Evolutionary conservation across 2,888 invertebrate species (phyloP).

Genomic region (Actias luna): DNA sequence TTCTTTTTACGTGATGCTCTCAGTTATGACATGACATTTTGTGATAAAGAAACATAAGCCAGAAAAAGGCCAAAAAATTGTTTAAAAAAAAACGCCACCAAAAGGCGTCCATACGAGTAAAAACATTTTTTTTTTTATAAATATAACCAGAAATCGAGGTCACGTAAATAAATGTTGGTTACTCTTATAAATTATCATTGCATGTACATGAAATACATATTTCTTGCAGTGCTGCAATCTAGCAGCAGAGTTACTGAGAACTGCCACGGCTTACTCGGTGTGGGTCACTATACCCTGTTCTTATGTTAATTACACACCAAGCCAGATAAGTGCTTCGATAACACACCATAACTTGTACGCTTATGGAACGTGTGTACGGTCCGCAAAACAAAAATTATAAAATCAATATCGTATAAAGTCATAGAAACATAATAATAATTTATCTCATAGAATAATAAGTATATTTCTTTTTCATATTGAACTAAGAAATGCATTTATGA

Average conservation of each 20-base stretch:
- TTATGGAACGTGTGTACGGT: neutral
- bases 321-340: constrained; percentile 50
- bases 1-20: too few species aligned
- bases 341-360: constrained; percentile 33
- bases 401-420: neutral
- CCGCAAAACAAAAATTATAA: neutral
- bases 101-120: too few species aligned
- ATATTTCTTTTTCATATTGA: too few species aligned
- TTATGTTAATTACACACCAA: constrained; percentile 51
- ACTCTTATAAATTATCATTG: constrained; percentile 39
- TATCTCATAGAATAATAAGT: too few species aligned
- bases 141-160: constrained; percentile 32
- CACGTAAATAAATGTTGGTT: constrained; percentile 23
- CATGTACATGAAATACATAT: constrained; percentile 27
- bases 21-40: too few species aligned
- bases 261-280: constrained; percentile 17
- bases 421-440: neutral
- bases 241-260: constrained; percentile 13
- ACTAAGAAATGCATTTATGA: too few species aligned
- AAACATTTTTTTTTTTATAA: too few species aligned
- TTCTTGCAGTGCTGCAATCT: constrained; percentile 7
- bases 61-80: neutral
- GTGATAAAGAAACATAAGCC: neutral
- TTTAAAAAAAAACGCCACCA: too few species aligned
- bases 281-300: constrained; percentile 38